A percentile compares a stretch with the other conserved stretches of the same genome.
These are phyloP conservation scores for Staurois parvus DNA, from an alignment of 2,797 vertebrate species.

Conservation along the genomic window DNA sequence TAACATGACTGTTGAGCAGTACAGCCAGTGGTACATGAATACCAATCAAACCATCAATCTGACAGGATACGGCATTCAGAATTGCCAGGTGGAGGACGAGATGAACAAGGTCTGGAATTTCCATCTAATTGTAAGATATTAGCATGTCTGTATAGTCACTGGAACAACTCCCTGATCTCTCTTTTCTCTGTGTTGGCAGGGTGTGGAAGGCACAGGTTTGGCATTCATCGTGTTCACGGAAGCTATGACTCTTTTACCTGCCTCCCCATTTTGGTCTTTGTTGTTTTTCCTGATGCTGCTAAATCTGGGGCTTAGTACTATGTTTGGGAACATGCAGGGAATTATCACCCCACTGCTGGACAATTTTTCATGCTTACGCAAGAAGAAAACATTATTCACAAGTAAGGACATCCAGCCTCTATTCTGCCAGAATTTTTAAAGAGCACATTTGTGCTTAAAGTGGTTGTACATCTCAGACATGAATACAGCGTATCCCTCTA, in stretches of 20 bases:
- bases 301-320: constrained; percentile 80
- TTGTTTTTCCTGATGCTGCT: constrained; percentile 88
- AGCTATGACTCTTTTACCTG: constrained; percentile 80
- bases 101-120: constrained; percentile 44
- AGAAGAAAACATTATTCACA: constrained; percentile 79
- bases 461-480: too few species aligned
- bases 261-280: constrained; percentile 83
- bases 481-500: too few species aligned
- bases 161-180: neutral
- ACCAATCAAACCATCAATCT: neutral
- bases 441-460: too few species aligned
- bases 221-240: constrained; percentile 84
- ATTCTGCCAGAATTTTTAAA: too few species aligned
- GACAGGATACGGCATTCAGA: neutral
- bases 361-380: constrained; percentile 77
- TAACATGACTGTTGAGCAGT: constrained; percentile 37
- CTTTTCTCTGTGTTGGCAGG: constrained; percentile 67
- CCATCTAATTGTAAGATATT: neutral
- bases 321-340: constrained; percentile 84
- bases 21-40: constrained; percentile 57
- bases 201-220: constrained; percentile 79
- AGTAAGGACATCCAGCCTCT: constrained; percentile 58
- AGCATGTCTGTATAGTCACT: neutral
- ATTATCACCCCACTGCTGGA: constrained; percentile 83
- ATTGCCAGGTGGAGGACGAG: constrained; percentile 57